These are phyloP conservation scores for Sorex fumeus DNA, from an alignment of 2,113 vertebrate species.

Conservation along the genomic window DNA sequence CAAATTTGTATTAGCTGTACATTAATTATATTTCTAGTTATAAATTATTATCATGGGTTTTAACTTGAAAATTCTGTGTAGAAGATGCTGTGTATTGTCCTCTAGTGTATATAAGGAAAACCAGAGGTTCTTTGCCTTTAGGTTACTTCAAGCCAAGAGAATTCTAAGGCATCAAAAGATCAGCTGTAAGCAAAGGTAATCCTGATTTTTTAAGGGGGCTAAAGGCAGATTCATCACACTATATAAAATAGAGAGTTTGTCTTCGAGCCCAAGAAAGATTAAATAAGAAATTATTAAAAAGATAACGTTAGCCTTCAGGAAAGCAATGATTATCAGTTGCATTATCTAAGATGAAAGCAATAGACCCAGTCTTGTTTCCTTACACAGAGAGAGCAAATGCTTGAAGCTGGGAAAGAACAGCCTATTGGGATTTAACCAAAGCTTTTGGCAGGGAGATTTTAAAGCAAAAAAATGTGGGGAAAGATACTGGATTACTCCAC, in stretches of 20 bases:
- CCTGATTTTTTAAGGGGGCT: background rate
- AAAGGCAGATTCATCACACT: background rate
- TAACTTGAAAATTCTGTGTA: background rate
- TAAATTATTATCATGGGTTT: slow-evolving; percentile 5
- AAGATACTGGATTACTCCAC: background rate
- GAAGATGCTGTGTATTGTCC: background rate
- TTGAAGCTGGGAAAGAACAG: background rate
- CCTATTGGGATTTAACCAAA: background rate
- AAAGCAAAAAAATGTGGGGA: background rate
- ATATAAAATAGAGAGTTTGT: background rate
- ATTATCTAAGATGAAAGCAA: background rate
- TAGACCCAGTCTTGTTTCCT: background rate
- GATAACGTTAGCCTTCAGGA: slow-evolving; percentile 43
- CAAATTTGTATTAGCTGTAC: background rate
- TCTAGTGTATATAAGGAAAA: background rate
- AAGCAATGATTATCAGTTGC: background rate
- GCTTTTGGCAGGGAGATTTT: background rate
- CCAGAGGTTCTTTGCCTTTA: background rate
- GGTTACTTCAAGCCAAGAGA: background rate
- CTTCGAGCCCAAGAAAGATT: slow-evolving; percentile 19
- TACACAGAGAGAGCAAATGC: background rate
- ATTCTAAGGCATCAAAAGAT: background rate
- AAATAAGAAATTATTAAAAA: slow-evolving; percentile 6
- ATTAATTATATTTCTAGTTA: background rate
- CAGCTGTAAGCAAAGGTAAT: background rate